Conservation (phyloP, 2,797 vertebrate genomes). For the Serranus cabrilla region DNA sequence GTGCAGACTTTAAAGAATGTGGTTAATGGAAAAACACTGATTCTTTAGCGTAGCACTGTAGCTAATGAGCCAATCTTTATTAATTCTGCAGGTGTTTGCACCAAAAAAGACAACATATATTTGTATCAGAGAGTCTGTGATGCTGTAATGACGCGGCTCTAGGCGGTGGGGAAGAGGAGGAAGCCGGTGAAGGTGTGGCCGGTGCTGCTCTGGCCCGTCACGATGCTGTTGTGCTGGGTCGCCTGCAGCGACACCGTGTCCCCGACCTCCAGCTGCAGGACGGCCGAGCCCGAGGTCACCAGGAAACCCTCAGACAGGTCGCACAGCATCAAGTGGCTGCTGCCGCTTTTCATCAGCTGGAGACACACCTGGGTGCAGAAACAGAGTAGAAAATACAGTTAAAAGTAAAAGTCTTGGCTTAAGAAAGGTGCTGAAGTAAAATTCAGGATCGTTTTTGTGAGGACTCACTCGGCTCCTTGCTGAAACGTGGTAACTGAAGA, state of each 20-base stretch:
- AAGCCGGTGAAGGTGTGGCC: slow-evolving; percentile 72
- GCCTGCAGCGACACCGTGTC: slow-evolving; percentile 60
- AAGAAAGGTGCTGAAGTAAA: background rate
- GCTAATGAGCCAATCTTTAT: slow-evolving; percentile 4
- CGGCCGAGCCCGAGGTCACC: slow-evolving; percentile 61
- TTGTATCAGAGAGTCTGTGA: background rate
- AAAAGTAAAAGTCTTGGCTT: background rate
- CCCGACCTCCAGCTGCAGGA: slow-evolving; percentile 57
- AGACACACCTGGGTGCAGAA: slow-evolving; percentile 63
- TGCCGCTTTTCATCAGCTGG: slow-evolving; percentile 57
- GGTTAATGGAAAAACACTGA: background rate
- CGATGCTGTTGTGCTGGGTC: background rate
- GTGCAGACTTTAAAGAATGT: background rate
- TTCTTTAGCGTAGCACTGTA: background rate
- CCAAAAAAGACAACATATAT: background rate
- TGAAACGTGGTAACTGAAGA: slow-evolving; percentile 76
- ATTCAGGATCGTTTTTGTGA: background rate
- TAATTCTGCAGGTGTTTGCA: background rate
- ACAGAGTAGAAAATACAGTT: too few relatives aligned
- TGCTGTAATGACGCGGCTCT: background rate
- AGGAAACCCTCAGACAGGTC: slow-evolving; percentile 52
- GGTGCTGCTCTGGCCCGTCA: slow-evolving; percentile 13
- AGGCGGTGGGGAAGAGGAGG: slow-evolving; percentile 60
- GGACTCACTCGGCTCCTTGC: slow-evolving; percentile 65
- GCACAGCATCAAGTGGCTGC: slow-evolving; percentile 16